These are phyloP conservation scores for Trachelus iudaicus DNA, from an alignment of 2,888 invertebrate species.

Conservation along the genomic window DNA sequence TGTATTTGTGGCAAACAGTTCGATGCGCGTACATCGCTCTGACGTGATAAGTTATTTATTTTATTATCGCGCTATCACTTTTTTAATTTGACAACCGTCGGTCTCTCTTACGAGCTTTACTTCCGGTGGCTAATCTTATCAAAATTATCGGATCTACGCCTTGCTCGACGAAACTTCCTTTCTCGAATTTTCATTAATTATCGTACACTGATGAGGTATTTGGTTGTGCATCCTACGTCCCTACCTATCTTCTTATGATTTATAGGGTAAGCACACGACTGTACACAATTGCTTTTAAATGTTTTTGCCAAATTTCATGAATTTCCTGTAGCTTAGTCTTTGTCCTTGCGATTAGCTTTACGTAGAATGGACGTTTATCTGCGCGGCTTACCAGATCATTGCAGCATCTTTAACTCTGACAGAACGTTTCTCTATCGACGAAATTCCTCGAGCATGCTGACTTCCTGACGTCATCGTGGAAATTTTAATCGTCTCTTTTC, in stretches of 20 bases:
- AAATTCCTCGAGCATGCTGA: neutral
- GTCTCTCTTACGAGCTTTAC: neutral
- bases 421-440: neutral
- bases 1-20: neutral
- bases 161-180: too few species aligned
- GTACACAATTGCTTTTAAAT: constrained; percentile 40
- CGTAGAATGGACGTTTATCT: neutral
- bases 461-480: neutral
- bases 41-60: neutral
- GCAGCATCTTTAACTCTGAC: neutral
- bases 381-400: neutral
- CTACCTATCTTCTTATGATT: constrained; percentile 57
- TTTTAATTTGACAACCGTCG: neutral
- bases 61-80: neutral
- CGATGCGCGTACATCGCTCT: neutral
- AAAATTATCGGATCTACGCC: too few species aligned
- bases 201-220: constrained; percentile 37
- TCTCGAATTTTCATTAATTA: constrained; percentile 10
- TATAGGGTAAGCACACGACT: constrained; percentile 62
- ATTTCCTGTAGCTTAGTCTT: too few species aligned
- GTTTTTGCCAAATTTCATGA: neutral
- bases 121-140: too few species aligned
- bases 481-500: neutral
- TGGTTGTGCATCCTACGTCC: constrained; percentile 54
- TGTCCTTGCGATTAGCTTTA: neutral